Base-by-base conservation (phyloP, 2,797 vertebrate genomes). In the Kryptolebias ocellatus region DNA sequence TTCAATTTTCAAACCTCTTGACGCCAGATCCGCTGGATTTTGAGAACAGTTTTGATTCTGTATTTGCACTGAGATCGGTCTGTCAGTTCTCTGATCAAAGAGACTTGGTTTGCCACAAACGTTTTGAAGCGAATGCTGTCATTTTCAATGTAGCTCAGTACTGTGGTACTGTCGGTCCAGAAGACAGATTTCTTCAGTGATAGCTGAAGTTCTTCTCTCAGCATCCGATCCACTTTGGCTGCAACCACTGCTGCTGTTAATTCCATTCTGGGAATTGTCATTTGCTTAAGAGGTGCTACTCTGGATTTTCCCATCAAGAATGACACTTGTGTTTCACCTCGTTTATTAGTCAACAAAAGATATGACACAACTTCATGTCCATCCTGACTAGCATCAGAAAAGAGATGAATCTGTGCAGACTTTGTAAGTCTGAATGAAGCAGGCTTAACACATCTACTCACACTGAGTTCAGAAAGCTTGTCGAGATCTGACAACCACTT, bases 21-120 rank as follows among this genome's bases (percentile, higher is more conserved):
- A 47, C n/a, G n/a, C n/a, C n/a, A n/a, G n/a, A n/a, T n/a, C n/a
- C 14, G 57, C 57, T 27, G 42, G 57, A n/a, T 59, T 59, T 59
- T 29, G 15, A n/a, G 42, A n/a, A n/a, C n/a, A 24, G 20, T 2
- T 24, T 24, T 46, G n/a, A n/a, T 4, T 12, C 1, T 2, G 34
- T 37, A 45, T 17, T 18, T 47, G 44, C 16, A 60, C 17, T 60
- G 57, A 0, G 9, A 60, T 0, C 4, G 27, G 17, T 14, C 14
- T 16, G 44, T 45, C 4, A 7, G 5, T 14, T 63, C 49, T 44
- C 53, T 16, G 10, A 65, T 55, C 0, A 47, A 55, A 2, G 42
- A 34, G 28, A 47, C 4, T 31, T 14, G 0, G 42, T 54, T 64
- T 55, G 62, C 42, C 5, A 53, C 20, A 24, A 24, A 24, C 20